Percentiles rank a stretch among this genome's conserved stretches.
These are phyloP conservation scores for Odocoileus hemionus DNA, from an alignment of 2,113 vertebrate species.

Conservation along the genomic window DNA sequence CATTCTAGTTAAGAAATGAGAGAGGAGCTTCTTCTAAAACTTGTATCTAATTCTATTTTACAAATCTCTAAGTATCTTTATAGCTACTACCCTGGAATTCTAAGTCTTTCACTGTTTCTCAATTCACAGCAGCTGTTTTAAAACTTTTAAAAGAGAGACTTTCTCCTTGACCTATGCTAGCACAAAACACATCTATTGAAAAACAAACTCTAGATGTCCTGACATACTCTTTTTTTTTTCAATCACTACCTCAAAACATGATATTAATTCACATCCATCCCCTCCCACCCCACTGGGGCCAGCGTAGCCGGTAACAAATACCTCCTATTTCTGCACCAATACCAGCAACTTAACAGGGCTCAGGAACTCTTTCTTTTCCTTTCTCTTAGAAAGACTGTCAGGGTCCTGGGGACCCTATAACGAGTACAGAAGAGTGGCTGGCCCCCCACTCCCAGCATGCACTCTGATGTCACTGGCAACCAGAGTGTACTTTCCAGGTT, in stretches of 20 bases:
- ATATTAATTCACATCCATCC: conserved; percentile 55
- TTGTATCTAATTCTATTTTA: not conserved
- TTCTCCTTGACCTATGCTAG: conserved; percentile 41
- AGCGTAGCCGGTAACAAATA: conserved; percentile 73
- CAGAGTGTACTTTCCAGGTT: not conserved
- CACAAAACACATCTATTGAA: not conserved
- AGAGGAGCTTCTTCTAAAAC: not conserved
- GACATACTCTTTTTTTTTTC: conserved; percentile 24
- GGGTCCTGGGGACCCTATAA: conserved; percentile 73
- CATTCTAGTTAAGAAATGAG: not conserved
- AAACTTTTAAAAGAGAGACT: not conserved
- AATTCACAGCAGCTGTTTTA: conserved; percentile 3
- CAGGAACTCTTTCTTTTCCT: conserved; percentile 50
- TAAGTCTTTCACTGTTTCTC: conserved; percentile 19
- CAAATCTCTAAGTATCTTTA: not conserved
- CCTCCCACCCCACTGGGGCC: conserved; percentile 2
- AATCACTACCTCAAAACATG: conserved; percentile 40
- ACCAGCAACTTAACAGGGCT: conserved; percentile 72
- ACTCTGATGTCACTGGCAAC: not conserved
- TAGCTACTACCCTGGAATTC: not conserved
- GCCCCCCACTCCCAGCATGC: not conserved
- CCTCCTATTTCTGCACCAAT: conserved; percentile 74
- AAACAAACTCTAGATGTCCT: conserved; percentile 56
- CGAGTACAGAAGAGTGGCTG: conserved; percentile 22
- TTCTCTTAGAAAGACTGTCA: conserved; percentile 74